phyloP scores from a whole-genome alignment of 92 coral and sea anemone genomes.

The Palythoa grandiflora region DNA sequence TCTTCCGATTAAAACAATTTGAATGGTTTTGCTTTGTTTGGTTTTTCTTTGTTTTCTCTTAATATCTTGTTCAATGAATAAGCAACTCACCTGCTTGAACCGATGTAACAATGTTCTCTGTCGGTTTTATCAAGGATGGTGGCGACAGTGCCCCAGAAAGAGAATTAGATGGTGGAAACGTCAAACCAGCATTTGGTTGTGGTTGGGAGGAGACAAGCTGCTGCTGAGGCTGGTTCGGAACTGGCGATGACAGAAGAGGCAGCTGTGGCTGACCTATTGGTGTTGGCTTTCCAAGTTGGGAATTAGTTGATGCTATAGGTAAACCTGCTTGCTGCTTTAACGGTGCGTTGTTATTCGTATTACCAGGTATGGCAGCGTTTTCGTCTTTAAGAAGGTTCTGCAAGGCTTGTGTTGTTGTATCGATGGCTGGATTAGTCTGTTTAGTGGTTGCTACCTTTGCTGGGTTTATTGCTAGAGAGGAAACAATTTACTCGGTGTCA shows the following conservation, averaged over 20 bases:
- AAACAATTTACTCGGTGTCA: neutral
- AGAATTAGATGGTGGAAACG: neutral
- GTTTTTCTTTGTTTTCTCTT: too few relatives aligned
- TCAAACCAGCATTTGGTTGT: neutral
- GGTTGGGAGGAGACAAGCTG: conserved; percentile 1
- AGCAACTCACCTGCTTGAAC: conserved; percentile 8
- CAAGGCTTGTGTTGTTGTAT: conserved; percentile 15
- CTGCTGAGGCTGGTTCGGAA: conserved; percentile 9
- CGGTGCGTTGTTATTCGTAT: neutral
- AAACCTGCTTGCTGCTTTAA: neutral
- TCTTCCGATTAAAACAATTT: neutral
- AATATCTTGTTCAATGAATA: neutral
- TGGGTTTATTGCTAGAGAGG: neutral
- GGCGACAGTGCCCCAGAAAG: neutral
- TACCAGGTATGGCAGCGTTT: conserved; percentile 28
- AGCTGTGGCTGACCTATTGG: conserved; percentile 10
- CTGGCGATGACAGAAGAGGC: neutral
- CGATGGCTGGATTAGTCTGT: neutral
- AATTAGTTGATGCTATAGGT: neutral
- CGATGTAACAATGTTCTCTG: neutral
- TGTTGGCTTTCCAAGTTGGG: conserved; percentile 10
- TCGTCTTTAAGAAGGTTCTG: conserved; percentile 39
- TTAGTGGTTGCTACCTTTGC: neutral
- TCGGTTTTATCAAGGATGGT: neutral
- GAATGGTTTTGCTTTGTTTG: too few relatives aligned